phyloP scores from a whole-genome alignment of 2,888 invertebrate genomes.

The Lasioglossum figueresi region DNA sequence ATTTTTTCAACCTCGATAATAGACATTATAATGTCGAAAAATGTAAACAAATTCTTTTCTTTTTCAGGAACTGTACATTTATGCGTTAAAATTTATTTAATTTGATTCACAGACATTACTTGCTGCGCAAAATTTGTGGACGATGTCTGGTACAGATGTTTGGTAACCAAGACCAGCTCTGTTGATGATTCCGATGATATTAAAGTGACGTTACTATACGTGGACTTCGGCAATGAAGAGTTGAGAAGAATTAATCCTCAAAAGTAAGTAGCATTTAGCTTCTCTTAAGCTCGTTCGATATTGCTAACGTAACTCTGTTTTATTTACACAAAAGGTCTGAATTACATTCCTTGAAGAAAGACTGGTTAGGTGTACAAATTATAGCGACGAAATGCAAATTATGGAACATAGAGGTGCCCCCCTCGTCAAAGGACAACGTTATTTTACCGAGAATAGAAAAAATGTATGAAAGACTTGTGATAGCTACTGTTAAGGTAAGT shows the following conservation, averaged over 20 bases:
- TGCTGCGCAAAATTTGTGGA: conserved; percentile 88
- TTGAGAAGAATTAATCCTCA: conserved; percentile 39
- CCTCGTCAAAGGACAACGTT: not conserved
- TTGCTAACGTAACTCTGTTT: not conserved
- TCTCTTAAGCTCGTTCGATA: not conserved
- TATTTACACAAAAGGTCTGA: conserved; percentile 25
- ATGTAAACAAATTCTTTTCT: too few species aligned
- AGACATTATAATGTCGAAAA: too few species aligned
- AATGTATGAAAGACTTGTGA: conserved; percentile 43
- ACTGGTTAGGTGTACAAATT: conserved; percentile 72
- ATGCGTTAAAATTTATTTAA: not conserved
- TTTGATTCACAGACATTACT: conserved; percentile 82
- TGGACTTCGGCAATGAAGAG: conserved; percentile 91
- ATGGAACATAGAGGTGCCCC: conserved; percentile 54
- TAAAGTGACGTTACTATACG: conserved; percentile 87
- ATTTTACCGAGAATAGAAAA: conserved; percentile 25
- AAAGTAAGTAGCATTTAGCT: conserved; percentile 54
- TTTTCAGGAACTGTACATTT: not conserved
- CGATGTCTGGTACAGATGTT: conserved; percentile 91
- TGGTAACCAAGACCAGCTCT: conserved; percentile 85
- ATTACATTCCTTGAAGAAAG: conserved; percentile 60
- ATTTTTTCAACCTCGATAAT: too few species aligned
- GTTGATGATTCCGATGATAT: conserved; percentile 69
- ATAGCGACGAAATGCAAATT: conserved; percentile 72
- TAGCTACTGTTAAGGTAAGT: conserved; percentile 68